Evolutionary conservation across 2,888 invertebrate species (phyloP).

Genomic region (Trileptium ribeirensis): DNA sequence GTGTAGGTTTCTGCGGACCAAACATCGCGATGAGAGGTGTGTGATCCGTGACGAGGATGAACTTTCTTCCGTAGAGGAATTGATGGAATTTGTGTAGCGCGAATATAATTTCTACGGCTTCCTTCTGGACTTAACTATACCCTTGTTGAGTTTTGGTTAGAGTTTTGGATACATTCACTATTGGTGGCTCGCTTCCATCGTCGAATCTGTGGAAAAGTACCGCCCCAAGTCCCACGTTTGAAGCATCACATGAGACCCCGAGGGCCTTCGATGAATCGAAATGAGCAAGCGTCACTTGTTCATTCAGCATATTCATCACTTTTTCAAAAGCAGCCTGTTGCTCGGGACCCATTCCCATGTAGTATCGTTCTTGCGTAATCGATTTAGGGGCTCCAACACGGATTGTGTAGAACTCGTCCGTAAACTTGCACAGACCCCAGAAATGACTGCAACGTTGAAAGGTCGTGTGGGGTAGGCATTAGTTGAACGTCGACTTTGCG

Average conservation of each 20-base stretch:
- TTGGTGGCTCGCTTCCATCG: not conserved
- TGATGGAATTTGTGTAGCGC: constrained; percentile 39
- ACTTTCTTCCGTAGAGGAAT: constrained; percentile 41
- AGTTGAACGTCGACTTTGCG: too few species aligned
- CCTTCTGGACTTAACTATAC: constrained; percentile 5
- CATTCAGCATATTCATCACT: not conserved
- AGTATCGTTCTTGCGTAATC: not conserved
- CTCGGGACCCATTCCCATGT: constrained; percentile 1
- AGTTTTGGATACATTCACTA: not conserved
- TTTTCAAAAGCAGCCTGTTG: not conserved
- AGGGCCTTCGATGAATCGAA: not conserved
- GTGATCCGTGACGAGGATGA: constrained; percentile 41
- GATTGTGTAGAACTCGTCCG: too few species aligned
- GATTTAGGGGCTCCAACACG: not conserved
- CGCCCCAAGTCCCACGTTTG: not conserved
- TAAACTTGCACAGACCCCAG: too few species aligned
- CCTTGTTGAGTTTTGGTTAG: not conserved
- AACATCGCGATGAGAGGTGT: constrained; percentile 39
- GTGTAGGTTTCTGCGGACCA: constrained; percentile 30
- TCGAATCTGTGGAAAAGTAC: not conserved
- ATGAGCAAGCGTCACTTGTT: not conserved
- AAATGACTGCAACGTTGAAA: too few species aligned
- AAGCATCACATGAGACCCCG: constrained; percentile 5
- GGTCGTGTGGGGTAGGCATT: too few species aligned
- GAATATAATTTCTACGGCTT: constrained; percentile 2